These are phyloP conservation scores for Chrysomela aeneicollis DNA, from an alignment of 2,888 invertebrate genomes.

Conservation along the genomic window DNA sequence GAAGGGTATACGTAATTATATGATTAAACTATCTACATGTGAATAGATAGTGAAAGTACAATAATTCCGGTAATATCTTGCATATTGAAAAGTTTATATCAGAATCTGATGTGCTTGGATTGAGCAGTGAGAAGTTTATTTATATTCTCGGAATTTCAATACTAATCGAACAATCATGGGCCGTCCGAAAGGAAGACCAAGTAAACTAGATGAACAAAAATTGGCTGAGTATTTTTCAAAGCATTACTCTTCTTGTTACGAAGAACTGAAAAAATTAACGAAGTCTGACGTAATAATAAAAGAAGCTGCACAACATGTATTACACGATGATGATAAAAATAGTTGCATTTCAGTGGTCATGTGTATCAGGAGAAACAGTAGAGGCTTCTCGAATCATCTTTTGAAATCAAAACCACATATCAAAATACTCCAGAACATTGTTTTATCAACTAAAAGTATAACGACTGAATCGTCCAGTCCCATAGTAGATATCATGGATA, in stretches of 20 bases:
- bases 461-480: too few relatives aligned
- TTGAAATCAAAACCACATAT: slow-evolving; percentile 9
- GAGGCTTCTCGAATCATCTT: slow-evolving; percentile 10
- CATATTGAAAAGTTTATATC: too few relatives aligned
- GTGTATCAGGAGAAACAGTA: slow-evolving; percentile 13
- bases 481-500: too few relatives aligned
- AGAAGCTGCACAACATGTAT: slow-evolving; percentile 13
- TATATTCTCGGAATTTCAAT: too few relatives aligned
- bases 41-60: too few relatives aligned
- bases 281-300: slow-evolving; percentile 10
- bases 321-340: slow-evolving; percentile 9
- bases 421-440: neutral
- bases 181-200: slow-evolving; percentile 14
- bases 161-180: neutral
- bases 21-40: too few relatives aligned
- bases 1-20: too few relatives aligned
- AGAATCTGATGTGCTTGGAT: too few relatives aligned
- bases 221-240: slow-evolving; percentile 6
- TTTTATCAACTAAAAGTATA: neutral
- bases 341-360: slow-evolving; percentile 6
- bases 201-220: slow-evolving; percentile 4
- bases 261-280: slow-evolving; percentile 4
- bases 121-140: too few relatives aligned
- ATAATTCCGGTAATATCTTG: too few relatives aligned
- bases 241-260: slow-evolving; percentile 7